Conservation (phyloP, 2,797 vertebrate genomes). For the Tragopan temminckii region DNA sequence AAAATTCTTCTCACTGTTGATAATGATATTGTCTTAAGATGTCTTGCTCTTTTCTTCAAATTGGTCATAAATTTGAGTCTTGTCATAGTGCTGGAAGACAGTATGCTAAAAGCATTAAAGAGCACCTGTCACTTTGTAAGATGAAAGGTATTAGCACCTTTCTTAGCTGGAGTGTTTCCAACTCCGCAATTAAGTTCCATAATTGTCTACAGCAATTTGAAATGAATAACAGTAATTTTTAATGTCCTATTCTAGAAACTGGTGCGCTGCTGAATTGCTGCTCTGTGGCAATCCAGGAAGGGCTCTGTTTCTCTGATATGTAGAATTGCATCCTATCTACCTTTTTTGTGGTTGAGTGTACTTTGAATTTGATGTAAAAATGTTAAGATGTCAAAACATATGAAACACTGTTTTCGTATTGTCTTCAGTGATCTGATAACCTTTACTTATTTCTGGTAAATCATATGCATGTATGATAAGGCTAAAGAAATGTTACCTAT, state of each 20-base stretch:
- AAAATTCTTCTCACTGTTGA: neutral
- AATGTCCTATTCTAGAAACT: conserved; percentile 40
- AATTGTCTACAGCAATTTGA: conserved; percentile 60
- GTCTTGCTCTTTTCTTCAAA: neutral
- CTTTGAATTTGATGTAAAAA: neutral
- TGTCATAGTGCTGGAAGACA: neutral
- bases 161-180: conserved; percentile 52
- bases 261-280: conserved; percentile 13
- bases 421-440: neutral
- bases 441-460: neutral
- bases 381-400: neutral
- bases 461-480: neutral
- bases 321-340: neutral
- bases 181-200: conserved; percentile 52
- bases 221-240: conserved; percentile 57
- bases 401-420: neutral
- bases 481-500: neutral
- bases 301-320: neutral
- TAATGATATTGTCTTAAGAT: neutral
- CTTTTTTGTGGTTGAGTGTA: neutral
- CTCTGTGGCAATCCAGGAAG: neutral
- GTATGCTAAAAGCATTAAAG: neutral
- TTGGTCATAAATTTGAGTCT: neutral
- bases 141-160: conserved; percentile 36
- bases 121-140: neutral